Evolutionary conservation across 1,140 invertebrate species (phyloP).

Genomic region (Zelostemma sp.): DNA sequence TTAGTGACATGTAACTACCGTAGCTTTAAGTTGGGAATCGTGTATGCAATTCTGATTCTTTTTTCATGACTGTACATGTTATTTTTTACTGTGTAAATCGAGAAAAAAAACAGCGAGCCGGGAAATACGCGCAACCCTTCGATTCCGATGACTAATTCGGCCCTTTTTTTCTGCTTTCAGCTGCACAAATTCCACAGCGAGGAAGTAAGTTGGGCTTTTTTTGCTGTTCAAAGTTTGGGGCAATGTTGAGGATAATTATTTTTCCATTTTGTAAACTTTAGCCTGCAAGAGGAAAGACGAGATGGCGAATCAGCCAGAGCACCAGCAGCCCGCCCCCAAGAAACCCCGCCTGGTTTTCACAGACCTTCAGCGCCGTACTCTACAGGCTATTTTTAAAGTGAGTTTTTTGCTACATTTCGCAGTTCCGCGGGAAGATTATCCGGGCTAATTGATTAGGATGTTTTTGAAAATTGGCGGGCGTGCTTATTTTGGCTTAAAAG

Average conservation of each 20-base stretch:
- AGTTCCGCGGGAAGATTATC: too few species aligned
- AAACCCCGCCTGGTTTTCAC: slow-evolving; percentile 99
- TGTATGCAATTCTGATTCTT: slow-evolving; percentile 66
- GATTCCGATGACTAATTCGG: slow-evolving; percentile 41
- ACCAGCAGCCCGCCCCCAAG: slow-evolving; percentile 90
- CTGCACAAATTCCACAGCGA: slow-evolving; percentile 90
- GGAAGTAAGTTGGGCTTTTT: slow-evolving; percentile 78
- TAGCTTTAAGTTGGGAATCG: slow-evolving; percentile 64
- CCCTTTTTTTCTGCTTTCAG: slow-evolving; percentile 78
- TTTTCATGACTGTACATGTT: slow-evolving; percentile 68
- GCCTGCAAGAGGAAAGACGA: slow-evolving; percentile 99
- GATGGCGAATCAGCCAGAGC: slow-evolving; percentile 80
- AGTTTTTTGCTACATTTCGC: too few species aligned
- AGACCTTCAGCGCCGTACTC: slow-evolving; percentile 98
- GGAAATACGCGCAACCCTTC: background rate
- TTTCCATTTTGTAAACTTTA: slow-evolving; percentile 64
- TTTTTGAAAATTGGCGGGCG: too few species aligned
- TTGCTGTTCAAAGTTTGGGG: background rate
- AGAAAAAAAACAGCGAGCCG: slow-evolving; percentile 14
- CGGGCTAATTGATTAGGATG: too few species aligned
- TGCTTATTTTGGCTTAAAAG: too few species aligned
- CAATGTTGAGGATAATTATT: too few species aligned
- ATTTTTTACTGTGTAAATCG: slow-evolving; percentile 64
- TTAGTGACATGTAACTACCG: slow-evolving; percentile 63
- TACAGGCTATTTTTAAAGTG: slow-evolving; percentile 99